Percentiles rank a stretch among this genome's conserved stretches.
Conservation (phyloP, 2,888 invertebrate species). For the Aquatica leii region DNA sequence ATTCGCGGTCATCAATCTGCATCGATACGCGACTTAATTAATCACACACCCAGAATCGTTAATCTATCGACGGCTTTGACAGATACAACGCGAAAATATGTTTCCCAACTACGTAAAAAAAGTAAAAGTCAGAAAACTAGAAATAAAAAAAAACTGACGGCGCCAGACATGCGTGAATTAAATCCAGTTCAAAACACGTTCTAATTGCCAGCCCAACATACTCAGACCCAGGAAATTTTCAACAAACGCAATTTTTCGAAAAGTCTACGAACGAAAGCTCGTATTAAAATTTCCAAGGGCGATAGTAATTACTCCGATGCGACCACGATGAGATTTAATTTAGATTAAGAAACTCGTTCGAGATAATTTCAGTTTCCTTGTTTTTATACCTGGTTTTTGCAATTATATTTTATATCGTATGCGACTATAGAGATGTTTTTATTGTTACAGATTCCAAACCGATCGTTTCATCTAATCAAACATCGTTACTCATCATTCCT, state of each 20-base stretch:
- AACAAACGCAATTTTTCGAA: background rate
- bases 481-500: conserved; percentile 39
- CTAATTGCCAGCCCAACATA: conserved; percentile 49
- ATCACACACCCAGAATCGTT: too few relatives aligned
- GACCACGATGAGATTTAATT: conserved; percentile 32
- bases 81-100: too few relatives aligned
- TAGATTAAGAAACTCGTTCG: conserved; percentile 23
- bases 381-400: conserved; percentile 21
- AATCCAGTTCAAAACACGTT: conserved; percentile 46
- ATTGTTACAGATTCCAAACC: conserved; percentile 47
- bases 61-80: too few relatives aligned
- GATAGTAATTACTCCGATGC: conserved; percentile 25
- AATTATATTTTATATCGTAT: conserved; percentile 29
- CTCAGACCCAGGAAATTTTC: conserved; percentile 20
- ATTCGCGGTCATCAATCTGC: conserved; percentile 8
- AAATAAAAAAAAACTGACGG: conserved; percentile 1
- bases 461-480: conserved; percentile 38
- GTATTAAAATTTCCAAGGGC: conserved; percentile 16
- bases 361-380: conserved; percentile 13
- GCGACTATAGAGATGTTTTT: conserved; percentile 38
- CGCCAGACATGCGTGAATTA: conserved; percentile 27
- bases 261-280: conserved; percentile 4
- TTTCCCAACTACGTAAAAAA: too few relatives aligned
- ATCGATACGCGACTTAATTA: conserved; percentile 2
- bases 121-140: too few relatives aligned